A percentile compares a stretch with the other conserved stretches of the same genome.
Evolutionary conservation across 2,888 invertebrate genomes (phyloP).

Genomic region (Meloe dianella): DNA sequence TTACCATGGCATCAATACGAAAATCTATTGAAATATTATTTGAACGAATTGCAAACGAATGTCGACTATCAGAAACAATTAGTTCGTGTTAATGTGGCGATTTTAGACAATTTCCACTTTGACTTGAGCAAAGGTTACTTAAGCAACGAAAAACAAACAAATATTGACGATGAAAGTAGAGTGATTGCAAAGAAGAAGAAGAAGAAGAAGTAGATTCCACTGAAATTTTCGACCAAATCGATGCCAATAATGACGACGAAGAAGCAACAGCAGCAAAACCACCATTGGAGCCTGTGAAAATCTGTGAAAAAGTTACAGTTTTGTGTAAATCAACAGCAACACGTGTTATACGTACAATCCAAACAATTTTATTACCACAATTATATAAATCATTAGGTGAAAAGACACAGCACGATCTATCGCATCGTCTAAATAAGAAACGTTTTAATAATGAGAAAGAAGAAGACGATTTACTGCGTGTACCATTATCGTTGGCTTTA

Average conservation of each 20-base stretch:
- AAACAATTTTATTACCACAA: conserved; percentile 76
- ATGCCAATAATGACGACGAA: conserved; percentile 43
- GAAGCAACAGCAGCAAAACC: conserved; percentile 40
- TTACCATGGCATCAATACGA: conserved; percentile 93
- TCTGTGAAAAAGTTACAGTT: conserved; percentile 60
- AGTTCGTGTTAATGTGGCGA: conserved; percentile 75
- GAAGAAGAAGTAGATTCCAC: conserved; percentile 54
- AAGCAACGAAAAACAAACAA: neutral
- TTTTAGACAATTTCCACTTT: conserved; percentile 92
- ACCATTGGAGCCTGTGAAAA: conserved; percentile 35
- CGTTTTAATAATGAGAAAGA: conserved; percentile 76
- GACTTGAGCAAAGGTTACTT: conserved; percentile 69
- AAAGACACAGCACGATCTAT: conserved; percentile 74
- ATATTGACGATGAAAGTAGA: conserved; percentile 13
- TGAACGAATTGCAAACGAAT: conserved; percentile 76
- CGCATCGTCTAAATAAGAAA: conserved; percentile 80
- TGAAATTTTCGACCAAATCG: conserved; percentile 49
- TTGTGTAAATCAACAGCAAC: conserved; percentile 77
- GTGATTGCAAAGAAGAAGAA: conserved; percentile 41
- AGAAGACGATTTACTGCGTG: conserved; percentile 85
- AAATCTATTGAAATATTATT: conserved; percentile 78
- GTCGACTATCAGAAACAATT: conserved; percentile 84
- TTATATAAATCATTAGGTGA: conserved; percentile 75
- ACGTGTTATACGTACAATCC: conserved; percentile 67
- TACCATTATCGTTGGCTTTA: conserved; percentile 91